These are phyloP conservation scores for Lanius ludovicianus DNA, from an alignment of 2,113 vertebrate species.

Conservation along the genomic window DNA sequence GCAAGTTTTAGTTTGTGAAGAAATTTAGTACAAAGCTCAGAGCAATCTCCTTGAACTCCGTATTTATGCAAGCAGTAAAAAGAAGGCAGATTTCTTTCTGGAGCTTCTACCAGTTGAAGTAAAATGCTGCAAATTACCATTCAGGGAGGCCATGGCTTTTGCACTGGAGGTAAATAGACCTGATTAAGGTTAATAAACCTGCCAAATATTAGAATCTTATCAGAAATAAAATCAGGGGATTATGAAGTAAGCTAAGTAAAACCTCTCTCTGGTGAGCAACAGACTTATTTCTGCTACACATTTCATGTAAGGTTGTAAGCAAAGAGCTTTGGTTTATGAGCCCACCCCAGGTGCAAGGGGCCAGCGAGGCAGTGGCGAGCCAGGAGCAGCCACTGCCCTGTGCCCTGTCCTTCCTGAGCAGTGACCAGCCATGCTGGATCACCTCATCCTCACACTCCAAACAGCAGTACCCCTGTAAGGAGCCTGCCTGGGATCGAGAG, in stretches of 20 bases:
- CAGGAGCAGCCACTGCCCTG: background rate
- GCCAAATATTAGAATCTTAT: background rate
- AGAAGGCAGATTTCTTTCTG: background rate
- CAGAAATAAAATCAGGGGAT: background rate
- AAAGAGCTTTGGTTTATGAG: background rate
- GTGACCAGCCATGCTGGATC: background rate
- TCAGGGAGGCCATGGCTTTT: background rate
- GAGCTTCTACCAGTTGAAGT: background rate
- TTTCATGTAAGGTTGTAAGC: background rate
- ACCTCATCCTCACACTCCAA: background rate
- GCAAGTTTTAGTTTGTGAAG: background rate
- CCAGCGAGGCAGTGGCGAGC: rapidly evolving
- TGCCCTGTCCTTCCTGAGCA: background rate
- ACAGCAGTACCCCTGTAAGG: background rate
- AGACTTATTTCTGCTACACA: background rate
- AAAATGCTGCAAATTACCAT: background rate
- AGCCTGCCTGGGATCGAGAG: background rate
- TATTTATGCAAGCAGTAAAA: background rate
- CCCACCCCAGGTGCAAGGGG: rapidly evolving
- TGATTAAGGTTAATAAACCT: background rate
- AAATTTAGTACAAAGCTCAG: background rate
- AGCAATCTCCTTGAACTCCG: background rate
- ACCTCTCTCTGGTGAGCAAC: background rate
- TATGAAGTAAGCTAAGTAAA: background rate
- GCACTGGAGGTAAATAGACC: background rate